A percentile compares a stretch with the other conserved stretches of the same genome.
Evolutionary conservation across 92 coral and sea anemone species (phyloP).

Genomic region (Porites rus): DNA sequence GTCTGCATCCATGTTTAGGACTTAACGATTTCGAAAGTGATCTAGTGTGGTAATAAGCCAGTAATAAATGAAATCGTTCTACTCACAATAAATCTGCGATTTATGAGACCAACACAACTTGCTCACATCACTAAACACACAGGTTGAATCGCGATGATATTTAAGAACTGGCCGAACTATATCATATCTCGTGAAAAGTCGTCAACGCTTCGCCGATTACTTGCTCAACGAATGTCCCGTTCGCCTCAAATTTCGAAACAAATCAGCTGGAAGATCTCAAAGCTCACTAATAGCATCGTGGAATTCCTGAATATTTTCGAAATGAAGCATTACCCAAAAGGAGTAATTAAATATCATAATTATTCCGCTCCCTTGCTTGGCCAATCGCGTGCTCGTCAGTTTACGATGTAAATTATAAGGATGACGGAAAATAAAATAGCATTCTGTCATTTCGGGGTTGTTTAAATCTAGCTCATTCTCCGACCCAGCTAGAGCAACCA

Average conservation of each 20-base stretch:
- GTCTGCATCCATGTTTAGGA: background rate
- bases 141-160: background rate
- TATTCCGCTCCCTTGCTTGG: conserved; percentile 14
- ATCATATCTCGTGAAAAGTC: background rate
- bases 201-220: background rate
- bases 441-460: conserved; percentile 10
- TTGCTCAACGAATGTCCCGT: background rate
- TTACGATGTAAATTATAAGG: background rate
- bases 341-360: background rate
- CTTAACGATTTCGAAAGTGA: too few species aligned
- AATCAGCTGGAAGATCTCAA: background rate
- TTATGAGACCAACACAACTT: background rate
- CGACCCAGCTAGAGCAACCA: background rate
- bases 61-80: background rate
- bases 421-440: background rate
- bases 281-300: background rate
- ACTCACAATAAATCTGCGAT: background rate
- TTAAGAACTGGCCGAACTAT: background rate
- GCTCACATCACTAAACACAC: background rate
- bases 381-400: conserved; percentile 11
- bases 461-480: background rate
- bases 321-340: conserved; percentile 1
- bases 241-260: background rate
- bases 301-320: conserved; percentile 17
- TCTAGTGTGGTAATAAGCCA: too few species aligned